Evolutionary conservation across 2,113 vertebrate species (phyloP).

Genomic region (Lanius ludovicianus): DNA sequence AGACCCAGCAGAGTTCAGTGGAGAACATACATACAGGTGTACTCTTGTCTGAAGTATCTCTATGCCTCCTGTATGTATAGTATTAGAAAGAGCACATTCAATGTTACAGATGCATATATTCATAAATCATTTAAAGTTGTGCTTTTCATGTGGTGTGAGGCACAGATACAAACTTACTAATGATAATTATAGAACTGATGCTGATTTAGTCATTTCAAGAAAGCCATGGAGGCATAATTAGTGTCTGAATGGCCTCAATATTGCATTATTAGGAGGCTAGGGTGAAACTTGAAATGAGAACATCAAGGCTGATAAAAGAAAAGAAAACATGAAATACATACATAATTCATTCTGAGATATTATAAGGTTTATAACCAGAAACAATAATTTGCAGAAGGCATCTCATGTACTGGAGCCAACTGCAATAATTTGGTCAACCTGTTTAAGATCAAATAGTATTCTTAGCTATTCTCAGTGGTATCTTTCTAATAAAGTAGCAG

Average conservation of each 20-base stretch:
- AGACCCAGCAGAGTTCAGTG: background rate
- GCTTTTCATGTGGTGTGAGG: constrained; percentile 79
- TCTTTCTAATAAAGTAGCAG: constrained; percentile 84
- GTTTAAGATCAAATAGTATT: constrained; percentile 85
- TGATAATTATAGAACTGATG: constrained; percentile 94
- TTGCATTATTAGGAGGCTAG: constrained; percentile 89
- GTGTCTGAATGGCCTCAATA: constrained; percentile 95
- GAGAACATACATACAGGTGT: constrained; percentile 44
- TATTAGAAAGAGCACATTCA: constrained; percentile 32
- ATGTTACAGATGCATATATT: constrained; percentile 76
- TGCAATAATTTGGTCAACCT: constrained; percentile 83
- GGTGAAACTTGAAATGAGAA: constrained; percentile 89
- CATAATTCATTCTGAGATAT: constrained; percentile 85
- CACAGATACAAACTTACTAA: constrained; percentile 83
- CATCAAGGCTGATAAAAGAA: constrained; percentile 88
- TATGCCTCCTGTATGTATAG: background rate
- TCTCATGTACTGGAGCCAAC: constrained; percentile 74
- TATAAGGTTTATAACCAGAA: constrained; percentile 83
- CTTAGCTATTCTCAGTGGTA: constrained; percentile 83
- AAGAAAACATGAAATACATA: constrained; percentile 88
- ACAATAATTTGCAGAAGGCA: constrained; percentile 82
- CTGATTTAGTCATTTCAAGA: constrained; percentile 93
- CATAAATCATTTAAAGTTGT: constrained; percentile 81
- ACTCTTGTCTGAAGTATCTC: background rate
- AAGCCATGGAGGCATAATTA: constrained; percentile 92